Base-by-base conservation (phyloP, 2,113 vertebrate species). In the Zosterops lateralis region DNA sequence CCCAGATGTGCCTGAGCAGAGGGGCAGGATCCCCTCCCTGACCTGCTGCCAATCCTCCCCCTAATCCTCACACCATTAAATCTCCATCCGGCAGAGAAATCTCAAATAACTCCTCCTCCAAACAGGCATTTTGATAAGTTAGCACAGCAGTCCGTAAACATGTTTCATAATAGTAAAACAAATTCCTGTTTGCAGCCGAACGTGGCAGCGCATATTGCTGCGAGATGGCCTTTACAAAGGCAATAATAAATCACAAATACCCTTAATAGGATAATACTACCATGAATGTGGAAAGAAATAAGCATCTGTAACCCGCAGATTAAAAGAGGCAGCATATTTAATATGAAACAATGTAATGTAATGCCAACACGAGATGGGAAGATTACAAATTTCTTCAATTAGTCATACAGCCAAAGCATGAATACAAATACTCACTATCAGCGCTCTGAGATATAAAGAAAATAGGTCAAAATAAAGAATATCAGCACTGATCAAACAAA, bases 321-420 rank as follows among this genome's bases (percentile, higher is more conserved):
- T 96, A 96, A 96, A 95, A 93, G 84, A 83, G 83, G 83, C 87
- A 86, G 77, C 45, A 34, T 86, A 87, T 94, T 97, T 96, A 96
- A 96, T 92, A 96, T 31, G 81, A 90, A 93, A 92, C 54, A 91
- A 95, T 95, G 92, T 79, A 91, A 93, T 93, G 87, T 91, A 94
- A 95, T 86, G 87, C 74, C 91, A 94, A 95, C 89, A 78, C 2
- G 36, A 96, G 92, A 95, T 36, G 4, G 79, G 87, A 89, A 96
- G 95, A 96, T 96, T 94, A 96, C 85, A 94, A 81, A 96, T 96
- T 96, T 93, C 85, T 92, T 82, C 95, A 96, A 96, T 97, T 97
- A 96, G 94, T 96, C 92, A 97, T 88, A 96, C 60, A 94, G 77
- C 48, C 77, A 95, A 96, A 95, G 20, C 83, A 60, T 89, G 96